Evolutionary conservation across 2,888 invertebrate genomes (phyloP).

Genomic region (Ectobius pallidus): DNA sequence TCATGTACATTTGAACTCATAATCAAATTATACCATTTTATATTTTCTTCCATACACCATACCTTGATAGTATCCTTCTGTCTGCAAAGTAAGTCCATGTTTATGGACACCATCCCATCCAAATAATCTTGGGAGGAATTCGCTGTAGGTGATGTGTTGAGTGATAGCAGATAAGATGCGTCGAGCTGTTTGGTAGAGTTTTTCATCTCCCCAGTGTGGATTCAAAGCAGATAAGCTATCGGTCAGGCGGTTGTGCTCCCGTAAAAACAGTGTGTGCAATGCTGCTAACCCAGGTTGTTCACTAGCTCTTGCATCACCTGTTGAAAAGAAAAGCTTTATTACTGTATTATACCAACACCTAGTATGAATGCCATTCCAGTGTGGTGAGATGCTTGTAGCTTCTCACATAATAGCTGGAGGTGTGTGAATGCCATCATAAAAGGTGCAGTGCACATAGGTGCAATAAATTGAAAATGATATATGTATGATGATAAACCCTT

Average conservation of each 20-base stretch:
- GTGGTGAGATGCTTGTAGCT: too few relatives aligned
- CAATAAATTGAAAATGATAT: too few relatives aligned
- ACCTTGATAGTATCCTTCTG: slow-evolving; percentile 55
- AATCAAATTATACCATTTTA: too few relatives aligned
- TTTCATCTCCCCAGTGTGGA: slow-evolving; percentile 55
- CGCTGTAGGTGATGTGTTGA: slow-evolving; percentile 53
- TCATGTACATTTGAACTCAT: too few relatives aligned
- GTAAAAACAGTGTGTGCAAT: slow-evolving; percentile 56
- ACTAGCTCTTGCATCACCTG: slow-evolving; percentile 56
- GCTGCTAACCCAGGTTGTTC: slow-evolving; percentile 59
- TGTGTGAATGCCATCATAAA: too few relatives aligned
- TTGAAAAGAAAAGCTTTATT: too few relatives aligned
- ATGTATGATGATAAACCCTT: too few relatives aligned
- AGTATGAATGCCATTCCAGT: too few relatives aligned
- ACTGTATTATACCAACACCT: too few relatives aligned
- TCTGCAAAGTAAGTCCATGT: slow-evolving; percentile 57
- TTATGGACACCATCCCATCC: slow-evolving; percentile 57
- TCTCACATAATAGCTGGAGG: too few relatives aligned
- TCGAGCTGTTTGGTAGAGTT: slow-evolving; percentile 51
- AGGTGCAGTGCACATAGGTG: too few relatives aligned
- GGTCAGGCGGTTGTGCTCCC: slow-evolving; percentile 58
- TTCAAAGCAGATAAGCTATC: slow-evolving; percentile 52
- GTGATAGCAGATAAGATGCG: slow-evolving; percentile 51
- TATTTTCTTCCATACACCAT: too few relatives aligned
- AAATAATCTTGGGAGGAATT: slow-evolving; percentile 61